Percentiles rank a stretch among this genome's conserved stretches.
Evolutionary conservation across 2,888 invertebrate species (phyloP).

Genomic region (Synanthedon myopaeformis): DNA sequence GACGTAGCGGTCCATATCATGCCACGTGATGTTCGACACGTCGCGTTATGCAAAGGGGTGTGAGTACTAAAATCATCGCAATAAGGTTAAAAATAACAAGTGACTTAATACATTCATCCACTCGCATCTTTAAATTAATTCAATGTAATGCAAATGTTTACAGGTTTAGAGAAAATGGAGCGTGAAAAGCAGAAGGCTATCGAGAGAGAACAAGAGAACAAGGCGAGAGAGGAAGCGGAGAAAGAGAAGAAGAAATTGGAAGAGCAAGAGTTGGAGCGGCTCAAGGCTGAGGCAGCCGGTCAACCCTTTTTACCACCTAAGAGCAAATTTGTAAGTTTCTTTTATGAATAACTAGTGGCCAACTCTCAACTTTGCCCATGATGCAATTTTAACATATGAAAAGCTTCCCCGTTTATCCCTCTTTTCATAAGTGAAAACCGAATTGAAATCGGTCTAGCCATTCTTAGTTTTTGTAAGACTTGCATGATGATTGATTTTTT

Average conservation of each 20-base stretch:
- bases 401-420: background rate
- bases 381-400: background rate
- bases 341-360: background rate
- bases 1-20: too few species aligned
- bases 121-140: too few species aligned
- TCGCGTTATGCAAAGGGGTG: too few species aligned
- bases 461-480: too few species aligned
- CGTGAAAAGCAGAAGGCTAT: slow-evolving; percentile 89
- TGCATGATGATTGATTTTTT: too few species aligned
- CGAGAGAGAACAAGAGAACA: slow-evolving; percentile 79
- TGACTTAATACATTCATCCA: too few species aligned
- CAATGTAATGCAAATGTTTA: slow-evolving; percentile 10
- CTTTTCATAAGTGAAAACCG: too few species aligned
- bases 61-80: too few species aligned
- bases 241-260: slow-evolving; percentile 75
- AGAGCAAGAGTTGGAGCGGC: slow-evolving; percentile 43
- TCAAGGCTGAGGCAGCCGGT: slow-evolving; percentile 49
- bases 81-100: too few species aligned
- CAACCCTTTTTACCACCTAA: slow-evolving; percentile 61
- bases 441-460: too few species aligned
- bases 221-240: slow-evolving; percentile 74
- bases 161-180: slow-evolving; percentile 97
- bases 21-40: too few species aligned
- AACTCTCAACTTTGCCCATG: background rate
- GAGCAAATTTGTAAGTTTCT: slow-evolving; percentile 72